These are phyloP conservation scores for Geopemphigus sp. DNA, from an alignment of 1,140 invertebrate genomes.

Conservation along the genomic window DNA sequence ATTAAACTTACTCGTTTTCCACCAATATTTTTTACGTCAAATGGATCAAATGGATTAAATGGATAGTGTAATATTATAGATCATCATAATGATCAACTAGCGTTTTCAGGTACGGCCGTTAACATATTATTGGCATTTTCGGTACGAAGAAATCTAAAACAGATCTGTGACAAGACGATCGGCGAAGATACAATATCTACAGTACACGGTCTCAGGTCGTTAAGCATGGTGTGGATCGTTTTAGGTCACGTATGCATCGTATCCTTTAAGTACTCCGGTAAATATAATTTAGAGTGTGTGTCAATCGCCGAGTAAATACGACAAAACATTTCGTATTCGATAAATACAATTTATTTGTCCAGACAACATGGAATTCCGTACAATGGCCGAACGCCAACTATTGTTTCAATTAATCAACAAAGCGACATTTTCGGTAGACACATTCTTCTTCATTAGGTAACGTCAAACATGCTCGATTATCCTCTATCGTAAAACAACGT, in stretches of 20 bases:
- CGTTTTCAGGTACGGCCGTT: constrained; percentile 58
- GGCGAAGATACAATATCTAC: constrained; percentile 77
- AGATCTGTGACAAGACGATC: constrained; percentile 74
- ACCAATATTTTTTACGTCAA: too few relatives aligned
- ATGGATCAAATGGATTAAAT: too few relatives aligned
- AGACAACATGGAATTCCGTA: constrained; percentile 78
- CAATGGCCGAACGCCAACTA: constrained; percentile 74
- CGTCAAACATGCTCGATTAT: too few relatives aligned
- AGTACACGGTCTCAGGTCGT: constrained; percentile 76
- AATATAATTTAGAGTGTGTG: neutral
- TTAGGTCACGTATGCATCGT: constrained; percentile 84
- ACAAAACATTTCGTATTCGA: neutral
- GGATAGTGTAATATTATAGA: too few relatives aligned
- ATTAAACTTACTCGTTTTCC: too few relatives aligned
- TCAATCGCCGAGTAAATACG: neutral
- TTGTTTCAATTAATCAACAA: constrained; percentile 81
- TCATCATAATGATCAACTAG: neutral
- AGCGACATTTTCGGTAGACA: constrained; percentile 85
- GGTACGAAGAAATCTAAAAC: constrained; percentile 69
- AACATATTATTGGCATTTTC: constrained; percentile 78
- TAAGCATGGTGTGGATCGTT: constrained; percentile 92
- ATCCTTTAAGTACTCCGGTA: constrained; percentile 75
- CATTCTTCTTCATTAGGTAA: constrained; percentile 81
- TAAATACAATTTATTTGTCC: constrained; percentile 43
- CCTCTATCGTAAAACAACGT: too few relatives aligned